These are phyloP conservation scores for Lottia scabra DNA, from an alignment of 2,888 invertebrate species.

Conservation along the genomic window DNA sequence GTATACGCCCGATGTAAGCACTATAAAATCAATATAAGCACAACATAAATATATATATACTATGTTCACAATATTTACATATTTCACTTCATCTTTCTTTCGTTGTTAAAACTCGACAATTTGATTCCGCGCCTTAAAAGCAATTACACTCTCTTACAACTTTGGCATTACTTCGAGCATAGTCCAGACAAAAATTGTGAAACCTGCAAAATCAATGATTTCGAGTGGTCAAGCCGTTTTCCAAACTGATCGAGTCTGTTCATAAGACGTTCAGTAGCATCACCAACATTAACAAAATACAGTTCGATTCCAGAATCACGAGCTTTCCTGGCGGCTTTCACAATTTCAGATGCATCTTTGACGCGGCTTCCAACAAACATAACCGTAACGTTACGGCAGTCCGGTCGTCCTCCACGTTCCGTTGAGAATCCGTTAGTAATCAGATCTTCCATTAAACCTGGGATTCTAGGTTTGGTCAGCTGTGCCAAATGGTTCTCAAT, in stretches of 20 bases:
- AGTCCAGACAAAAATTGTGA: not conserved
- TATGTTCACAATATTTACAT: too few species aligned
- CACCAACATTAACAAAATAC: not conserved
- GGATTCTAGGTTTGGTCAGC: slow-evolving; percentile 14
- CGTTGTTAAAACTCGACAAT: too few species aligned
- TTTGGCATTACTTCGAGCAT: not conserved
- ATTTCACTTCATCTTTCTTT: too few species aligned
- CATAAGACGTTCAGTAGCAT: not conserved
- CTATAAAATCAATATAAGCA: too few species aligned
- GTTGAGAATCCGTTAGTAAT: slow-evolving; percentile 7
- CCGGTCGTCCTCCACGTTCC: slow-evolving; percentile 14
- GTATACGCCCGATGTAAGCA: too few species aligned
- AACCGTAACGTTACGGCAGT: not conserved
- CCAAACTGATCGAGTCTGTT: not conserved
- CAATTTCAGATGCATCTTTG: not conserved
- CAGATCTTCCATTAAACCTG: slow-evolving; percentile 6
- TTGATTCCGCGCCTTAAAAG: too few species aligned
- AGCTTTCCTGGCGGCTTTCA: not conserved
- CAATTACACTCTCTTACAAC: too few species aligned
- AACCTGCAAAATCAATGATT: not conserved
- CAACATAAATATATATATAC: too few species aligned
- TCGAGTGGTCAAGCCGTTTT: not conserved
- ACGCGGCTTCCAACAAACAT: slow-evolving; percentile 10
- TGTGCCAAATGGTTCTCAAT: slow-evolving; percentile 9
- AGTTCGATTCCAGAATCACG: not conserved